Percentiles rank a stretch among this genome's conserved stretches.
These are phyloP conservation scores for Pyrochroa serraticornis DNA, from an alignment of 2,888 invertebrate species.

Conservation along the genomic window DNA sequence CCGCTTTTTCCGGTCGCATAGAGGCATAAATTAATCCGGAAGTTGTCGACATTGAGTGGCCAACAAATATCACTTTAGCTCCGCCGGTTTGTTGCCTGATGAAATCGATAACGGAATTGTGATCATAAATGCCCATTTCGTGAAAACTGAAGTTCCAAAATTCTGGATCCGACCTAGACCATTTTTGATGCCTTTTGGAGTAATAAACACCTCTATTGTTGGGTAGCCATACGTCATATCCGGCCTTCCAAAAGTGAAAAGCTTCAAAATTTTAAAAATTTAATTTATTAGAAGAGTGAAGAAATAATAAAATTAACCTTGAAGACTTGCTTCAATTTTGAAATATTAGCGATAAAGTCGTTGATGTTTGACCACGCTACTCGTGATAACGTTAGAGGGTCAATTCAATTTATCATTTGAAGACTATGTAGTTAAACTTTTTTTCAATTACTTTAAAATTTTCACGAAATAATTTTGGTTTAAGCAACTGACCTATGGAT, in stretches of 20 bases:
- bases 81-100: slow-evolving; percentile 16
- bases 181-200: slow-evolving; percentile 19
- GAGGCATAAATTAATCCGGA: slow-evolving; percentile 11
- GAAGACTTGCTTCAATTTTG: too few relatives aligned
- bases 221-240: slow-evolving; percentile 33
- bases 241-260: slow-evolving; percentile 21
- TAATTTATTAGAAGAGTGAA: neutral
- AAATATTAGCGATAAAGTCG: too few relatives aligned
- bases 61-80: slow-evolving; percentile 24
- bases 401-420: too few relatives aligned
- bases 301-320: neutral
- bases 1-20: slow-evolving; percentile 12
- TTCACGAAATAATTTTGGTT: too few relatives aligned
- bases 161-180: neutral
- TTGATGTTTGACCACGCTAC: too few relatives aligned
- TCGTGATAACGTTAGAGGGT: too few relatives aligned
- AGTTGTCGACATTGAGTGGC: slow-evolving; percentile 30
- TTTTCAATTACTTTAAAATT: too few relatives aligned
- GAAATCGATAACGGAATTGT: slow-evolving; percentile 17
- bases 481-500: slow-evolving; percentile 18
- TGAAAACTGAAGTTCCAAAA: slow-evolving; percentile 35
- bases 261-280: slow-evolving; percentile 12
- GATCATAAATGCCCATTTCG: slow-evolving; percentile 33
- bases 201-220: slow-evolving; percentile 28
- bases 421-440: too few relatives aligned